A percentile compares a stretch with the other conserved stretches of the same genome.
Conservation (phyloP, 2,797 vertebrate species). For the Arnoldichthys spilopterus region DNA sequence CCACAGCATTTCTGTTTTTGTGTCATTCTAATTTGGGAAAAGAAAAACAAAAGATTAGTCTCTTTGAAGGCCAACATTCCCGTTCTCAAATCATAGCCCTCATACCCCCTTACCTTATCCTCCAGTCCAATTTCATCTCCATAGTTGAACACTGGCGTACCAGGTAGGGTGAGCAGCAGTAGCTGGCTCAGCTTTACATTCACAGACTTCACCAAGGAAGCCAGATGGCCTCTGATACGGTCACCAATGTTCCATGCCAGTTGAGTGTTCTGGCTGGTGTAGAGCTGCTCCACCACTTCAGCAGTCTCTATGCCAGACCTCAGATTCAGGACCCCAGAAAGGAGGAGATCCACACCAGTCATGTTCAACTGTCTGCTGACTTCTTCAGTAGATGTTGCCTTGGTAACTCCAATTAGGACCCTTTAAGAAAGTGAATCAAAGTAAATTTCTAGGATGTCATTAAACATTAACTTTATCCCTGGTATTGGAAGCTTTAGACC, state of each 20-base stretch:
- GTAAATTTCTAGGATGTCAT: neutral
- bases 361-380: constrained; percentile 70
- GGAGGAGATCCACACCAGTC: constrained; percentile 74
- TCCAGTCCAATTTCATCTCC: constrained; percentile 86
- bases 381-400: constrained; percentile 42
- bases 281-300: constrained; percentile 64
- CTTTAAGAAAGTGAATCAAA: constrained; percentile 60
- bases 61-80: neutral
- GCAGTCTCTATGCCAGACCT: constrained; percentile 10
- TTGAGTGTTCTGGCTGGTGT: constrained; percentile 46
- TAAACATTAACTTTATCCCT: too few relatives aligned
- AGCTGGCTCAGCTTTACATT: constrained; percentile 76
- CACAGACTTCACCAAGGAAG: constrained; percentile 59
- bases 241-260: constrained; percentile 76
- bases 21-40: constrained; percentile 53
- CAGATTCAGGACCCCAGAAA: constrained; percentile 69
- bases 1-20: constrained; percentile 70
- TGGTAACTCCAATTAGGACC: constrained; percentile 78
- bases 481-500: neutral
- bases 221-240: constrained; percentile 70
- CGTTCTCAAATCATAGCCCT: neutral
- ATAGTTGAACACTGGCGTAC: constrained; percentile 84
- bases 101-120: constrained; percentile 61
- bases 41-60: neutral
- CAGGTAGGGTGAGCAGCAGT: constrained; percentile 84